Conservation (phyloP, 2,797 vertebrate species). For the Hippoglossus hippoglossus region DNA sequence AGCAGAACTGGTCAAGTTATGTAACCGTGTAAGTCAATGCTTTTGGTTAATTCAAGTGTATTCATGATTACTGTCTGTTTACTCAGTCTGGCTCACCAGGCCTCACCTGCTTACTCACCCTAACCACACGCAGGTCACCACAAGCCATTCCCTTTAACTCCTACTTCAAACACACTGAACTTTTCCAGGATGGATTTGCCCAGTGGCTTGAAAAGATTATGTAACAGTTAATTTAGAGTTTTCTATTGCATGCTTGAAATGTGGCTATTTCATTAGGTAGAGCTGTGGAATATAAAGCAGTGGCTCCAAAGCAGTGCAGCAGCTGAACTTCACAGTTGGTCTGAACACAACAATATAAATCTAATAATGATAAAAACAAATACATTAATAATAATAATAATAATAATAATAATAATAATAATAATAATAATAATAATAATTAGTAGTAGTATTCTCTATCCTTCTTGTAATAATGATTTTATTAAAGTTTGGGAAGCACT, state of each 20-base stretch:
- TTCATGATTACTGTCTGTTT: slow-evolving; percentile 32
- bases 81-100: slow-evolving; percentile 18
- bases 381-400: background rate
- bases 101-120: slow-evolving; percentile 48
- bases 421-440: too few species aligned
- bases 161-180: background rate
- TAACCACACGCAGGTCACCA: slow-evolving; percentile 30
- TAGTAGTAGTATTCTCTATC: too few species aligned
- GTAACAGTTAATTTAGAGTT: background rate
- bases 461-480: too few species aligned
- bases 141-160: slow-evolving; percentile 10
- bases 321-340: too few species aligned
- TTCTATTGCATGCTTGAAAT: background rate
- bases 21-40: slow-evolving; percentile 5
- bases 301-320: too few species aligned
- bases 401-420: too few species aligned
- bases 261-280: background rate
- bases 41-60: background rate
- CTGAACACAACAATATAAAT: too few species aligned
- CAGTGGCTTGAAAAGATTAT: background rate
- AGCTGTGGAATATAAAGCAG: too few species aligned
- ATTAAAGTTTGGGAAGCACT: too few species aligned
- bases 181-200: background rate
- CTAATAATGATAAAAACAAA: background rate
- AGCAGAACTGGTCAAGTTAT: slow-evolving; percentile 19